A percentile compares a stretch with the other conserved stretches of the same genome.
Evolutionary conservation across 1,140 invertebrate species (phyloP).

Genomic region (Eriocheir sinensis): DNA sequence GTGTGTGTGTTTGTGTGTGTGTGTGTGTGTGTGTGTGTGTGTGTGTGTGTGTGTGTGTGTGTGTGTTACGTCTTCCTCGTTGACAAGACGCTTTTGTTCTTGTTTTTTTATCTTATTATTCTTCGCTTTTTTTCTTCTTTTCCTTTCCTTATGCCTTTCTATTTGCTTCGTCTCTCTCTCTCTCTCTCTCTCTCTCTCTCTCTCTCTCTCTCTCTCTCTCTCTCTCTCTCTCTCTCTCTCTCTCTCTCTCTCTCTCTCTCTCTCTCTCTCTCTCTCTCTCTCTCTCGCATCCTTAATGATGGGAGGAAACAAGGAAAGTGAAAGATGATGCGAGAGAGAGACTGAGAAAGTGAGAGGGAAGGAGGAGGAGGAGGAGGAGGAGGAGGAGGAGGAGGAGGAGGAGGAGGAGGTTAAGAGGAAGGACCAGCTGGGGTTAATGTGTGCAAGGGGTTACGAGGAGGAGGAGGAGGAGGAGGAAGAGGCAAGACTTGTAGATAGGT

Average conservation of each 20-base stretch:
- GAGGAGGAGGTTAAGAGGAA: not conserved
- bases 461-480: too few relatives aligned
- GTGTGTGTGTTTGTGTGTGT: too few relatives aligned
- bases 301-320: not conserved
- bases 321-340: not conserved
- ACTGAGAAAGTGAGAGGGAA: conserved; percentile 6
- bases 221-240: not conserved
- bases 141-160: too few relatives aligned
- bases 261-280: too few relatives aligned
- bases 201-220: too few relatives aligned
- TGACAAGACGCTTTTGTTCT: too few relatives aligned
- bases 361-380: not conserved
- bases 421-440: not conserved
- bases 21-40: too few relatives aligned
- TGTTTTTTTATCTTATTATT: too few relatives aligned
- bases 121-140: too few relatives aligned
- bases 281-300: not conserved
- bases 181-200: not conserved
- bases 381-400: not conserved
- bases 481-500: too few relatives aligned
- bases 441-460: not conserved
- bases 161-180: not conserved
- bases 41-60: too few relatives aligned
- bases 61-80: too few relatives aligned
- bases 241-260: not conserved